Conservation (phyloP, 2,888 invertebrate genomes). For the Dione juno region DNA sequence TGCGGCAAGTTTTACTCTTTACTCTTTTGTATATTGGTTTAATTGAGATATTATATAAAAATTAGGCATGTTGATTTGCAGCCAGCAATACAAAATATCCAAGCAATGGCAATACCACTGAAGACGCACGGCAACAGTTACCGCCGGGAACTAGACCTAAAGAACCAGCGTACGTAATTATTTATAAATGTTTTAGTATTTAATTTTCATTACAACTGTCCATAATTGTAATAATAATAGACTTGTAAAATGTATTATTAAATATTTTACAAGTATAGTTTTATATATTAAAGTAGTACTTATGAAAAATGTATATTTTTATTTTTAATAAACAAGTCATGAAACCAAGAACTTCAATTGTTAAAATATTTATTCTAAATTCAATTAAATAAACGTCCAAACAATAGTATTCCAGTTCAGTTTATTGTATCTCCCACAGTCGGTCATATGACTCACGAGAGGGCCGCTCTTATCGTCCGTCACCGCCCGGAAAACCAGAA, state of each 20-base stretch:
- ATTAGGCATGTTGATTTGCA: constrained; percentile 49
- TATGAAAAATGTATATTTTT: too few species aligned
- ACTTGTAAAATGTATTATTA: too few species aligned
- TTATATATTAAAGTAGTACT: too few species aligned
- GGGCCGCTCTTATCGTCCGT: constrained; percentile 67
- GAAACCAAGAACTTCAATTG: too few species aligned
- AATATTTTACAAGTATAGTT: too few species aligned
- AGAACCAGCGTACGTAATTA: constrained; percentile 66
- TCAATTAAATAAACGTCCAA: neutral
- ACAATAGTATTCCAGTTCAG: neutral
- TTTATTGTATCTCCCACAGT: constrained; percentile 47
- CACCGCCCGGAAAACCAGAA: constrained; percentile 74
- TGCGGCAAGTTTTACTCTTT: too few species aligned
- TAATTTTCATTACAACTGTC: too few species aligned
- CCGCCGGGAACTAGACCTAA: constrained; percentile 77
- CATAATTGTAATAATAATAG: too few species aligned
- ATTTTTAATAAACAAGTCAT: too few species aligned
- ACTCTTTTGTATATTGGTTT: too few species aligned
- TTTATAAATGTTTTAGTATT: neutral
- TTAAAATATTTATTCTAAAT: neutral
- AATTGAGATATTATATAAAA: neutral
- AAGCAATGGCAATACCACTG: constrained; percentile 69
- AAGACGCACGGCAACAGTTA: constrained; percentile 75
- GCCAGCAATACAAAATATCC: constrained; percentile 75
- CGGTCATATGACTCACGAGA: constrained; percentile 74